Evolutionary conservation across 1,140 invertebrate genomes (phyloP), one percentile per base, ranked within the genome.

Genomic region (Camponotus floridanus): DNA sequence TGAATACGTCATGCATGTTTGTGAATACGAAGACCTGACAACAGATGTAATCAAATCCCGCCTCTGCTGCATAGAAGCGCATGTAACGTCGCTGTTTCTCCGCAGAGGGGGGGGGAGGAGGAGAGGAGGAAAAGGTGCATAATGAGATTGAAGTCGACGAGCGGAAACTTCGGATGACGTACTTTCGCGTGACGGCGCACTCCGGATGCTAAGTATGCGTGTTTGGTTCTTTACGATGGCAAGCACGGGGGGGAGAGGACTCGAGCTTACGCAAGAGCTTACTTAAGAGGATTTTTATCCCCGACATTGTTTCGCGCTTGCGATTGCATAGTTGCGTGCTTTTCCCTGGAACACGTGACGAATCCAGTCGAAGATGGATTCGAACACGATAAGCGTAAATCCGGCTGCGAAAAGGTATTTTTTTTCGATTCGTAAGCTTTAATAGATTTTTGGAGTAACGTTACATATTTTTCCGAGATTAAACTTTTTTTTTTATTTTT

Each of bases 241-340:
- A 21, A 73, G 26, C 55, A 31, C 51, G n/a, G 21, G 3, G n/a
- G 21, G 3, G 45, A 9, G n/a, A 61, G 55, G 3, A n/a, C 15
- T 55, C 76, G 48, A 45, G 79, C 39, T 81, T 83, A 48, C 18
- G 55, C 39, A 31, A 26, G 26, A 26, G 26, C 26, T 26, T 26
- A 81, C 13, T n/a, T 83, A 83, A 73, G 79, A 81, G 67, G 68
- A 83, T 83, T 51, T 51, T 83, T 61, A 62, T 59, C 9, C 18
- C 68, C 26, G 68, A 45, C 42, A n/a, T 61, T 74, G 48, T 73
- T 73, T 61, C 70, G 31, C 68, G 7, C 26, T 15, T 26, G 33
- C 31, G 51, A 42, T 39, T 61, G 31, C 48, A 11, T 6, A 31
- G 21, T 21, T 48, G 26, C 67, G 13, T 48, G 26, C 26, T 62